Percentiles rank a stretch among this genome's conserved stretches.
phyloP scores from a whole-genome alignment of 2,888 invertebrate genomes.

The Cosmorhoe ocellata region DNA sequence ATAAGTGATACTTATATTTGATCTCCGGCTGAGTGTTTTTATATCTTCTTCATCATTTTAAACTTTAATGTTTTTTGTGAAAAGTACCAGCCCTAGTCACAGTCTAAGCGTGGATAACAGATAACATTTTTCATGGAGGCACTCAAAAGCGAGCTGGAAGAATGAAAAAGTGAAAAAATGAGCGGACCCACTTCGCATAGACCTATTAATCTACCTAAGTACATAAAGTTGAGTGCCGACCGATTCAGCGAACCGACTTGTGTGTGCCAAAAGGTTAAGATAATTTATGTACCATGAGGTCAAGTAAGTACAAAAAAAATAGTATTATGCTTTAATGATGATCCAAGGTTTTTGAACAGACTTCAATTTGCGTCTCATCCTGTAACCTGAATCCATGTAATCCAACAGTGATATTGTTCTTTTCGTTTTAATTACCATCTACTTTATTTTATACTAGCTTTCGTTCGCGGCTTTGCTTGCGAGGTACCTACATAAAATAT shows the following conservation, averaged over 20 bases:
- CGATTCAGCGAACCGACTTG: conserved; percentile 19
- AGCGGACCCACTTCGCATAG: conserved; percentile 33
- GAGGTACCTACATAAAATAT: no score
- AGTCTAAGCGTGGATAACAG: conserved; percentile 21
- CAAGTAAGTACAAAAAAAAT: no score
- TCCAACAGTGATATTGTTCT: no score
- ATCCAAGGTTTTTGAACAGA: no score
- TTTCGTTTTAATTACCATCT: no score
- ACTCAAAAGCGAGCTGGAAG: conserved; percentile 27
- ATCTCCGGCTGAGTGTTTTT: no score
- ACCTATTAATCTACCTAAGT: conserved; percentile 45
- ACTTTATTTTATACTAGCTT: no score
- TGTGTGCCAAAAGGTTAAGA: conserved; percentile 12
- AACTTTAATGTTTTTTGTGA: neutral
- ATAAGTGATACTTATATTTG: no score
- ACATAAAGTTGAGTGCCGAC: conserved; percentile 34
- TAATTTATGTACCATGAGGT: neutral
- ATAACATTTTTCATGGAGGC: conserved; percentile 31
- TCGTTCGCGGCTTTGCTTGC: no score
- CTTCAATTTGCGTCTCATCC: no score
- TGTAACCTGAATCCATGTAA: no score
- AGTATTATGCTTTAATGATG: neutral
- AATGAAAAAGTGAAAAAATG: conserved; percentile 36
- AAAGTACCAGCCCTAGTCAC: conserved; percentile 21
- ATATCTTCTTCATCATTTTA: no score